Evolutionary conservation across 2,888 invertebrate genomes (phyloP), one percentile per base, ranked within the genome.

Genomic region (Diaprepes abbreviatus): DNA sequence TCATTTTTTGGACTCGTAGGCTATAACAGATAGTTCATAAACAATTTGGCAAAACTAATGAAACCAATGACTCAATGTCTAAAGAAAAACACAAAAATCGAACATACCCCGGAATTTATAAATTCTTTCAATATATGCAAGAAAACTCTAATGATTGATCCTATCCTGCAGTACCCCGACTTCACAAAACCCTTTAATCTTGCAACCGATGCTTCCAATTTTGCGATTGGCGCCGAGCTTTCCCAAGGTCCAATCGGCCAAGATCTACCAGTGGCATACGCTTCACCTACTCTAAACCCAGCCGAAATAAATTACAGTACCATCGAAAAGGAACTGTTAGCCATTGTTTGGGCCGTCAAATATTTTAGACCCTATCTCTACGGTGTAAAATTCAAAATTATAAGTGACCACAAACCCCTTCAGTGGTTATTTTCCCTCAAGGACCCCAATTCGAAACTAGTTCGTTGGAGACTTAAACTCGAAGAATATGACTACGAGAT

Each of bases 401-500:
- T 71, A 14, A 65, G 55, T 4, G 68, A 71, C 38, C 69, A 71
- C 21, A 73, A 73, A 45, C 71, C 73, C 0, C 33, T 73, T 4
- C 64, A 66, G 59, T 73, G 71, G 66, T 35, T 71, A 36, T 70
- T 67, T 35, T 55, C 31, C 1, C 16, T 71, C 0, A 72, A 73
- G 55, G 71, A 72, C 14, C 72, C 71, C 16, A 59, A 66, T 19
- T 71, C 71, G 0, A 65, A 65, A 50, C 10, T 77, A n/a, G n/a
- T n/a, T n/a, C n/a, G 12, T 24, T 24, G 24, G 5, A 24, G 24
- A 24, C 7, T 73, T n/a, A 54, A 60, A 57, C 33, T 73, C 2
- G 48, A 65, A 19, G 71, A n/a, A n/a, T n/a, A n/a, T n/a, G n/a
- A 73, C 24, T 73, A 73, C 12, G 40, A 67, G 21, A 63, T 70